Evolutionary conservation across 2,797 vertebrate species (phyloP), one percentile per base, ranked within the genome.

Genomic region (Brotula barbata): DNA sequence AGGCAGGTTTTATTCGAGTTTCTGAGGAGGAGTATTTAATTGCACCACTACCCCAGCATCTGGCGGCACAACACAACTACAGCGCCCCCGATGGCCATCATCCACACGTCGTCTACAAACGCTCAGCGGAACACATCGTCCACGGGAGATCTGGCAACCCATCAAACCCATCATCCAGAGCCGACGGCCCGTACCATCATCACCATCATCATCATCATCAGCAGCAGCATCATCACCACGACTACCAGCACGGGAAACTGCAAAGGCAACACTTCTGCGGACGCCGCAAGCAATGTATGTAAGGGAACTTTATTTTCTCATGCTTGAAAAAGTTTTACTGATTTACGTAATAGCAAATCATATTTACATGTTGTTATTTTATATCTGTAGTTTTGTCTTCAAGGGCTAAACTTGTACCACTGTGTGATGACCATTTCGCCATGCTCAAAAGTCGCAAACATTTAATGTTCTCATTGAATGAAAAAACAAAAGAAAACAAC

Each of bases 281-380:
- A 93, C 95, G 88, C 88, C 95, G 93, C 92, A 97, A 96, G 94
- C 95, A 97, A 97, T 96, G 97, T 99, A 97, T 98, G 96, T 98
- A 95, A 96, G 95, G 94, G 91, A 94, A 93, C 91, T 89, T 94
- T 88, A 58, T 83, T 74, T 68, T 69, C 62, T 76, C 20, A 28
- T 71, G 46, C 39, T 67, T 55, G 37, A 16, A 2, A 1, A 7
- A 59, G 37, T n/a, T n/a, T n/a, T n/a, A n/a, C n/a, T n/a, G n/a
- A n/a, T n/a, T n/a, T n/a, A n/a, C n/a, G n/a, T n/a, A n/a, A n/a
- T n/a, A n/a, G n/a, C n/a, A n/a, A n/a, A n/a, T n/a, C n/a, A n/a
- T n/a, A n/a, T n/a, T n/a, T n/a, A 11, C 31, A 11, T 33, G 31
- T 6, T 33, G 31, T 28, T 28, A 28, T 8, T 28, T 28, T 28